A percentile compares a stretch with the other conserved stretches of the same genome.
These are phyloP conservation scores for Sitta carolinensis DNA, from an alignment of 2,797 vertebrate species.

Conservation along the genomic window DNA sequence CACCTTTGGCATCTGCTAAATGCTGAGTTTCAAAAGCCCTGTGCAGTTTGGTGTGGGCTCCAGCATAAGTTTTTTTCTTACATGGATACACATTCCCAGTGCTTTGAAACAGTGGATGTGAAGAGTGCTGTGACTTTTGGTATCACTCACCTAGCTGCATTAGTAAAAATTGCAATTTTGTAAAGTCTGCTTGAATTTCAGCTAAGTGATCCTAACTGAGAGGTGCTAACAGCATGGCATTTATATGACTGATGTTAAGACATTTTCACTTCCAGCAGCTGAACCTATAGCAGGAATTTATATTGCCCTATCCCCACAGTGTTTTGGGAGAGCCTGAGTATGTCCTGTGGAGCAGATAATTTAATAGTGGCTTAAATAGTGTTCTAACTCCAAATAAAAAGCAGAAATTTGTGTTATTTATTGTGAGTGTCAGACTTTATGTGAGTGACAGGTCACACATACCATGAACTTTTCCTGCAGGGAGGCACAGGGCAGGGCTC, in stretches of 20 bases:
- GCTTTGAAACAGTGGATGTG: background rate
- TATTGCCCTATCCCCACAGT: background rate
- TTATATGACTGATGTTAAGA: conserved; percentile 36
- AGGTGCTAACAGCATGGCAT: conserved; percentile 69
- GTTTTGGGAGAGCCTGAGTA: background rate
- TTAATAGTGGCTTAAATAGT: background rate
- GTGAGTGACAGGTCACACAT: background rate
- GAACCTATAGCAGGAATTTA: conserved; percentile 5
- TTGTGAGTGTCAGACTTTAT: background rate
- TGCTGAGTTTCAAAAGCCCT: background rate
- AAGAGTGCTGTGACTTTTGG: background rate
- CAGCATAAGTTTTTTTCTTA: background rate
- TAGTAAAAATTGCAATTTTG: background rate
- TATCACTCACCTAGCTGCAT: background rate
- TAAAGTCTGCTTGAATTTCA: conserved; percentile 24
- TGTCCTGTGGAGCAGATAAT: background rate
- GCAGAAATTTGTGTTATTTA: background rate
- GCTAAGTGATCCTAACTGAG: conserved; percentile 28
- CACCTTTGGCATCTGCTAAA: background rate
- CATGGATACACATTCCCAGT: background rate
- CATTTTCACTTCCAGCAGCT: conserved; percentile 50
- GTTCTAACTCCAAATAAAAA: background rate
- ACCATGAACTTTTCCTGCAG: background rate
- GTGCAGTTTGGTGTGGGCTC: background rate
- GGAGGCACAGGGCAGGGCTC: background rate